These are phyloP conservation scores for Erinaceus europaeus DNA, from an alignment of 2,113 vertebrate genomes.

Conservation along the genomic window DNA sequence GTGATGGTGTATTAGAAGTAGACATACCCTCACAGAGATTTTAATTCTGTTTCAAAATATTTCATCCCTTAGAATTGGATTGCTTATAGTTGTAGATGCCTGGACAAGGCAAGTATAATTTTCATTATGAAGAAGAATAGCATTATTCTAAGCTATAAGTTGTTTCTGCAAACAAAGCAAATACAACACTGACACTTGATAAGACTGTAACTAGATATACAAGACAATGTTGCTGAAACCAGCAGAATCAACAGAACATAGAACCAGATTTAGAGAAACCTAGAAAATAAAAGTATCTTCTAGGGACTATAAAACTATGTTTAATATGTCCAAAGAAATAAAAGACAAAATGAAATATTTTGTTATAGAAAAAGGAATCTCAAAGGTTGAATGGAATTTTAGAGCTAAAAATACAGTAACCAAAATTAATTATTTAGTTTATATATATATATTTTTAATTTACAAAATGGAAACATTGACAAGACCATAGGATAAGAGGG, in stretches of 20 bases:
- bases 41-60: not conserved
- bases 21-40: not conserved
- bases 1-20: not conserved
- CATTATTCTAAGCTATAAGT: not conserved
- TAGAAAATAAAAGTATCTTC: not conserved
- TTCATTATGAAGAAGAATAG: not conserved
- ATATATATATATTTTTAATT: too few species aligned
- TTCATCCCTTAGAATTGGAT: slow-evolving; percentile 9
- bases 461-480: too few species aligned
- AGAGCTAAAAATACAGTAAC: slow-evolving; percentile 6
- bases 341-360: not conserved
- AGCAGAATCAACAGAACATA: not conserved
- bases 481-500: too few species aligned
- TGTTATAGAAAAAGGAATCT: slow-evolving; percentile 11
- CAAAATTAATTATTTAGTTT: slow-evolving; percentile 22
- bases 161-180: slow-evolving; percentile 22
- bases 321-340: not conserved
- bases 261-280: not conserved
- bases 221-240: not conserved
- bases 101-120: not conserved
- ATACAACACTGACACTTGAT: not conserved
- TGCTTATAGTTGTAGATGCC: not conserved
- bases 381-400: not conserved
- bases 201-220: not conserved
- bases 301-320: not conserved